These are phyloP conservation scores for Epirrita christyi DNA, from an alignment of 2,888 invertebrate species.

Conservation along the genomic window DNA sequence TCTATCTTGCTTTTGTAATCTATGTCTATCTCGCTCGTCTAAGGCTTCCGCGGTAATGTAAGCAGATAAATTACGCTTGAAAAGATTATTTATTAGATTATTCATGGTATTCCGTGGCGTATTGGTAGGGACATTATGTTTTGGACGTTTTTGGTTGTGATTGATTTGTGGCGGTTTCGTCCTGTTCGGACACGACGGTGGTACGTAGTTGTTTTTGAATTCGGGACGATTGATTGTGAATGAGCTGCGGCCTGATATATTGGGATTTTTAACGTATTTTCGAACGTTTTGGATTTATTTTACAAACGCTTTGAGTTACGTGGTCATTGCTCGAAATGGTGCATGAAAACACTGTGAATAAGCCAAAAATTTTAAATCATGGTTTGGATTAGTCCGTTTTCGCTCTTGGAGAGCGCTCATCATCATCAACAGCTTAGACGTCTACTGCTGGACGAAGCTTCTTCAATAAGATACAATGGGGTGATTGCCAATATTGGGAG, in stretches of 20 bases:
- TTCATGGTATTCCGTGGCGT: slow-evolving; percentile 79
- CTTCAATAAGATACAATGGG: too few species aligned
- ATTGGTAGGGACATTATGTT: slow-evolving; percentile 76
- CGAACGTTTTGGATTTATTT: not conserved
- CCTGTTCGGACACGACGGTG: slow-evolving; percentile 39
- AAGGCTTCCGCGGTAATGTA: slow-evolving; percentile 78
- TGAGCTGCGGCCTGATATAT: slow-evolving; percentile 5
- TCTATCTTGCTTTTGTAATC: slow-evolving; percentile 45
- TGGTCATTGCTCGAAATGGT: not conserved
- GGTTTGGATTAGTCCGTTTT: too few species aligned
- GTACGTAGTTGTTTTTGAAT: slow-evolving; percentile 44
- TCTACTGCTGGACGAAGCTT: too few species aligned
- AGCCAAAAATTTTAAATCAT: not conserved
- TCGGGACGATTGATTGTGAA: slow-evolving; percentile 29
- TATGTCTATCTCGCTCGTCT: slow-evolving; percentile 53
- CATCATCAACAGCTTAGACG: too few species aligned
- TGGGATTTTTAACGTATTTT: slow-evolving; percentile 2
- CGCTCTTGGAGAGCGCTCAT: too few species aligned
- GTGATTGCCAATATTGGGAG: too few species aligned
- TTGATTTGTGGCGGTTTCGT: slow-evolving; percentile 70
- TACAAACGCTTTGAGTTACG: slow-evolving; percentile 2
- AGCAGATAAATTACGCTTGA: slow-evolving; percentile 80
- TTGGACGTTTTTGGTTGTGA: slow-evolving; percentile 59
- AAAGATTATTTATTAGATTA: slow-evolving; percentile 84
- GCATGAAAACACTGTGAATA: not conserved